Evolutionary conservation across 64 coral and sea anemone species (phyloP), one percentile per base, ranked within the genome.

Genomic region (Catalaphyllia jardinei): DNA sequence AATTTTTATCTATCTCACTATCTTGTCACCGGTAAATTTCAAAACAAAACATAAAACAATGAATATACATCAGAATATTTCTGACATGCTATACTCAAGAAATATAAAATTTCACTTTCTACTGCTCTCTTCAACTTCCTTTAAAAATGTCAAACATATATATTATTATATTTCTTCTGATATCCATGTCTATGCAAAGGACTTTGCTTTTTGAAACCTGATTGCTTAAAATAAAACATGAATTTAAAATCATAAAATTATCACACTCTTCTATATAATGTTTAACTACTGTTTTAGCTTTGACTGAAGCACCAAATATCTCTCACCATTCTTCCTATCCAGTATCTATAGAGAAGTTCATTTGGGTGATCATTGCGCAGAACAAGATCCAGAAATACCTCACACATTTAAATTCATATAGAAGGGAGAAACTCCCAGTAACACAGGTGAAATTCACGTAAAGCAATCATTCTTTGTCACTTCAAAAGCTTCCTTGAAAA

Each of bases 281-380:
- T 57, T 90, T 89, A 22, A 25, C 78, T 31, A 49, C 50, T 81
- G 29, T 67, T 24, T 18, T 63, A 62, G 31, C 11, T 13, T 78
- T 27, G 16, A 79, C 73, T 79, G 42, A 73, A 81, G 24, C 38
- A 89, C 2, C 29, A 17, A 46, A 17, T 57, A 64, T 85, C 27
- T 17, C 74, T 92, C 31, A 92, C 90, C 90, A 92, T 62, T 72
- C 82, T 46, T 3, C 82, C 84, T 61, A 86, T 92, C 90, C 90
- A 92, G 83, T 92, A 92, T 87, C 86, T 73, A 87, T 87, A 86
- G 27, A 87, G 76, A 51, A 87, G 35, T 31, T 87, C 86, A 92
- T 86, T 87, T 24, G 63, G 76, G 10, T 79, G 82, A 52, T 92
- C 90, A 60, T 51, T 62, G 8, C 83, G 60, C 25, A 86, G 28